A percentile compares a stretch with the other conserved stretches of the same genome.
Conservation (phyloP, 2,888 invertebrate genomes). For the Heliconius ismenius region DNA sequence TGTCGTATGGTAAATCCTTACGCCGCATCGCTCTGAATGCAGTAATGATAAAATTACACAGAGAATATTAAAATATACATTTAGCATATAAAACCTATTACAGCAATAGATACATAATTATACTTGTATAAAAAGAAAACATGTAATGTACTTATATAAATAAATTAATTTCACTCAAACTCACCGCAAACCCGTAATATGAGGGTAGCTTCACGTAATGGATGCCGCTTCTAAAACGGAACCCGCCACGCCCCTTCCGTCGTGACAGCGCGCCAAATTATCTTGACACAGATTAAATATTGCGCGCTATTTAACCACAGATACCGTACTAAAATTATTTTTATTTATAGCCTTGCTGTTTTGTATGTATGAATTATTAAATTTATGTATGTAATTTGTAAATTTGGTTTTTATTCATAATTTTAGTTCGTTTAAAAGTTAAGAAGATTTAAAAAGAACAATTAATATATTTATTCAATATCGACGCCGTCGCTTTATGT, state of each 20-base stretch:
- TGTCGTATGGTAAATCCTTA: no score
- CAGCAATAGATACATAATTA: no score
- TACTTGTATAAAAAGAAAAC: background rate
- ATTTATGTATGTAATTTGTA: background rate
- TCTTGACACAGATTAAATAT: conserved; percentile 41
- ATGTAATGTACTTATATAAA: background rate
- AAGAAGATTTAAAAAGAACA: no score
- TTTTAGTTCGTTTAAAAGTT: no score
- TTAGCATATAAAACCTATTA: no score
- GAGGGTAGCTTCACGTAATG: conserved; percentile 47
- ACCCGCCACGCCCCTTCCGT: conserved; percentile 76
- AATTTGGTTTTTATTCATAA: background rate
- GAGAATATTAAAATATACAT: no score
- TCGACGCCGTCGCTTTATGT: no score
- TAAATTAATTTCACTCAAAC: conserved; percentile 12
- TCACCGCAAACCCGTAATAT: conserved; percentile 23
- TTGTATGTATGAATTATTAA: background rate
- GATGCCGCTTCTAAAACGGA: conserved; percentile 59
- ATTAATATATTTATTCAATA: no score
- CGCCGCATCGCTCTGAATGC: no score
- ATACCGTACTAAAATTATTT: conserved; percentile 5
- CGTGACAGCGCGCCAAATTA: conserved; percentile 64
- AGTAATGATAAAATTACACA: no score
- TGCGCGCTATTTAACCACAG: conserved; percentile 46
- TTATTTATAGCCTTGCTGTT: conserved; percentile 1